Base-by-base conservation (phyloP, 2,888 invertebrate species). In the Eilema sororculum region DNA sequence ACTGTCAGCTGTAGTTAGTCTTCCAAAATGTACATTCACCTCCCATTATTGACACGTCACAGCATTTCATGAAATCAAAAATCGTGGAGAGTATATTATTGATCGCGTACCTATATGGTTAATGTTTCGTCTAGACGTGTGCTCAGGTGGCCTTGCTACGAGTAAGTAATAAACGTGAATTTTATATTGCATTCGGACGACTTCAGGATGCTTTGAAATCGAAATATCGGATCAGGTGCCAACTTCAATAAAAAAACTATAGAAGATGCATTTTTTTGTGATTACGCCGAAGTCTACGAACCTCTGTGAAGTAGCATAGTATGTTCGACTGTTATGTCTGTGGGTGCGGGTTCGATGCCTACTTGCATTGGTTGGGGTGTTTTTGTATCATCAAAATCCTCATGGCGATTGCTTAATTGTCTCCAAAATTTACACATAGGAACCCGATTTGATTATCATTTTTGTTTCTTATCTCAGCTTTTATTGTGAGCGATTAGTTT, bases 121-220 rank as follows among this genome's bases (percentile, higher is more conserved):
- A 13, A 33, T 65, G 65, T 57, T 65, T 59, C 66, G 72, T 68
- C 81, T 81, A 81, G 77, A 74, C 87, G 78, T 77, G 79, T 8
- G 77, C 84, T 81, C 89, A 89, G 88, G 87, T 89, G 87, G 77
- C 72, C 67, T 75, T 64, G 61, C 28, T 65, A n/a, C 59, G 61
- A 63, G 76, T 77, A 79, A 63, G 76, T 77, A 79, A 81, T 83
- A 80, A 82, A 78, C 71, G 72, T 65, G 41, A 69, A 16, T 72
- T 76, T 76, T 75, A 78, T 73, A 69, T 72, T 64, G 72, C 16
- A 28, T 46, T 65, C 70, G 72, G 68, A 69, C 63, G 71, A 68
- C 41, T 8, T 3, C 46, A 4, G 22, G 1, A 12, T 22, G 41
- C 25, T 33, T 65, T 52, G 57, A 56, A 37, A 57, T 65, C 6